Conservation (phyloP, 2,888 invertebrate species). For the Oligia latruncula region DNA sequence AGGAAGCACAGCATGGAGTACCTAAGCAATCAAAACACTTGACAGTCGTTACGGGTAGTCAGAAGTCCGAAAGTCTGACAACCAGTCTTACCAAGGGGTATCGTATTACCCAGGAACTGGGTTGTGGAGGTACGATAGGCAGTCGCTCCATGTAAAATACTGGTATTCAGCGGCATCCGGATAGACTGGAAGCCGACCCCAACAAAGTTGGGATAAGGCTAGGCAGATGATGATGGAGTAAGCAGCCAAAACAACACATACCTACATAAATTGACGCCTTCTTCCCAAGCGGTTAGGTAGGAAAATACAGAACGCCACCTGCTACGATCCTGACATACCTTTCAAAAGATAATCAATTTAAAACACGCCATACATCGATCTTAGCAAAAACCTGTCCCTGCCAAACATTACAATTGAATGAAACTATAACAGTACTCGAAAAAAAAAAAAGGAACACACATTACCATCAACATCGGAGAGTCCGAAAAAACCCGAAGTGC, state of each 20-base stretch:
- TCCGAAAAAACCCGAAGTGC: conserved; percentile 53
- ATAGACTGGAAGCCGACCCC: too few relatives aligned
- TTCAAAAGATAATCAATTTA: conserved; percentile 12
- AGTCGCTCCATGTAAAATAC: too few relatives aligned
- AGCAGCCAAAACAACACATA: neutral
- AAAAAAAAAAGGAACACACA: conserved; percentile 29
- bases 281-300: neutral
- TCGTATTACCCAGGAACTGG: too few relatives aligned
- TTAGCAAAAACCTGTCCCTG: conserved; percentile 17
- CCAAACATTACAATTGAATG: conserved; percentile 57
- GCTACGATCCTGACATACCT: neutral
- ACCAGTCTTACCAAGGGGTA: too few relatives aligned
- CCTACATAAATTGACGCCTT: neutral
- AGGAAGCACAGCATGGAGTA: neutral
- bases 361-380: conserved; percentile 5
- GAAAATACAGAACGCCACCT: neutral
- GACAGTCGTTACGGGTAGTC: too few relatives aligned
- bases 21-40: too few relatives aligned
- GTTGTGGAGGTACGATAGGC: too few relatives aligned
- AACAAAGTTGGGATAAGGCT: too few relatives aligned
- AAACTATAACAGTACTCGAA: conserved; percentile 57
- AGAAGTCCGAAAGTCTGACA: too few relatives aligned
- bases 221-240: neutral
- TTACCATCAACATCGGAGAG: conserved; percentile 53
- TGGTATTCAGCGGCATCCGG: too few relatives aligned